Conservation (phyloP, 2,797 vertebrate genomes). For the Gymnoscopelus microlampas region DNA sequence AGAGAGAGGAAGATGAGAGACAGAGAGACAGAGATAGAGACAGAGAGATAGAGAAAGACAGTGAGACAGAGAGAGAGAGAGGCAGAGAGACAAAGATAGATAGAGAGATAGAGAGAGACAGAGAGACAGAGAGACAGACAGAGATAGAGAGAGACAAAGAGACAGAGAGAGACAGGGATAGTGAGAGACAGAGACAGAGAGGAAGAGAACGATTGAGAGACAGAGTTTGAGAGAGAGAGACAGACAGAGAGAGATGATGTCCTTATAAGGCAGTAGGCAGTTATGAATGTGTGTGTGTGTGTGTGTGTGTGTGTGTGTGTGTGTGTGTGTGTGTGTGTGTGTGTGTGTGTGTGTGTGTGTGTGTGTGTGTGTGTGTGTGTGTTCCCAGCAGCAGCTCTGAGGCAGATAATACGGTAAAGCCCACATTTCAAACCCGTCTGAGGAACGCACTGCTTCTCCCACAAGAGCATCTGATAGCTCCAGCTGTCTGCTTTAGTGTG, state of each 20-base stretch:
- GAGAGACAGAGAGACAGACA: conserved; percentile 27
- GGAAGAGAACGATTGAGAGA: conserved; percentile 48
- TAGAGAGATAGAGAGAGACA: too few species aligned
- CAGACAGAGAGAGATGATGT: conserved; percentile 44
- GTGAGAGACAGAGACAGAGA: conserved; percentile 29
- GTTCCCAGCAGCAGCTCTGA: conserved; percentile 71
- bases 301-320: too few species aligned
- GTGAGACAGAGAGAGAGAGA: conserved; percentile 25
- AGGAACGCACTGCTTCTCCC: conserved; percentile 70
- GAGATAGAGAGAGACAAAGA: conserved; percentile 29
- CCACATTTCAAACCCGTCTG: conserved; percentile 76
- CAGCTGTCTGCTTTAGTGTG: conserved; percentile 72
- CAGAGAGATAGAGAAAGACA: too few species aligned
- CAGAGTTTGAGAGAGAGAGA: conserved; percentile 16
- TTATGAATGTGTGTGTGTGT: conserved; percentile 47
- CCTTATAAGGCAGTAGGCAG: conserved; percentile 77
- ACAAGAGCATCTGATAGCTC: conserved; percentile 73
- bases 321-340: too few species aligned
- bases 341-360: too few species aligned
- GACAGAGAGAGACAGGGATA: background rate
- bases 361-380: background rate
- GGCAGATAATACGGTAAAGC: conserved; percentile 79
- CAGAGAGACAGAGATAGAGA: conserved; percentile 16
- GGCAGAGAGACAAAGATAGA: too few species aligned
- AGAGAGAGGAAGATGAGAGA: too few species aligned